Conservation (phyloP, 2,113 vertebrate species). For the Hyaena hyaena region DNA sequence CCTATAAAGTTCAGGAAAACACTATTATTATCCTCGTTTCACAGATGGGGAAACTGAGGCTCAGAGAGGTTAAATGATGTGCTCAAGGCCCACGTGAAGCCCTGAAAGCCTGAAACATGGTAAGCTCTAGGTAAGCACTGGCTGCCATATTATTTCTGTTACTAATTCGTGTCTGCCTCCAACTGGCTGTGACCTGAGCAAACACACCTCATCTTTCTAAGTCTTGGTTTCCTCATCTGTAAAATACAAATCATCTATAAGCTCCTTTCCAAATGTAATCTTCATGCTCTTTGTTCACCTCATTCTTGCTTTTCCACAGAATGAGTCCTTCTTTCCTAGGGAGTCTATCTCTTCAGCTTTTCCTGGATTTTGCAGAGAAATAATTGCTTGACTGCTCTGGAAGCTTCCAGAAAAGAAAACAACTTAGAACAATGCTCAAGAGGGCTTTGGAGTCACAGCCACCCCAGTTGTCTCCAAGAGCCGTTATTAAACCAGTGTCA, state of each 20-base stretch:
- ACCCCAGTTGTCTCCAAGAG: background rate
- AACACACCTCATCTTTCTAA: background rate
- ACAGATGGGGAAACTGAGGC: background rate
- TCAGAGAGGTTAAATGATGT: background rate
- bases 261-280: background rate
- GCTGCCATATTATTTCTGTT: background rate
- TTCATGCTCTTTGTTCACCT: background rate
- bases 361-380: conserved; percentile 53
- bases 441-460: background rate
- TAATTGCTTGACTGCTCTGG: conserved; percentile 57
- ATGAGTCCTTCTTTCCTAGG: conserved; percentile 7
- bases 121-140: background rate
- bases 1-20: background rate
- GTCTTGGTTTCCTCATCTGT: background rate
- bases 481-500: conserved; percentile 53
- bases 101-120: background rate
- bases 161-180: background rate
- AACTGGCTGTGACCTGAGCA: background rate
- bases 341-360: conserved; percentile 35
- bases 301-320: conserved; percentile 15
- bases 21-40: background rate
- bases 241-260: background rate
- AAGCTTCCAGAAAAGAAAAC: conserved; percentile 64
- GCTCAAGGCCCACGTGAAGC: background rate
- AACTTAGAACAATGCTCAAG: conserved; percentile 54